Percentiles rank a stretch among this genome's conserved stretches.
Evolutionary conservation across 2,113 vertebrate species (phyloP).

Genomic region (Centropus bengalensis): DNA sequence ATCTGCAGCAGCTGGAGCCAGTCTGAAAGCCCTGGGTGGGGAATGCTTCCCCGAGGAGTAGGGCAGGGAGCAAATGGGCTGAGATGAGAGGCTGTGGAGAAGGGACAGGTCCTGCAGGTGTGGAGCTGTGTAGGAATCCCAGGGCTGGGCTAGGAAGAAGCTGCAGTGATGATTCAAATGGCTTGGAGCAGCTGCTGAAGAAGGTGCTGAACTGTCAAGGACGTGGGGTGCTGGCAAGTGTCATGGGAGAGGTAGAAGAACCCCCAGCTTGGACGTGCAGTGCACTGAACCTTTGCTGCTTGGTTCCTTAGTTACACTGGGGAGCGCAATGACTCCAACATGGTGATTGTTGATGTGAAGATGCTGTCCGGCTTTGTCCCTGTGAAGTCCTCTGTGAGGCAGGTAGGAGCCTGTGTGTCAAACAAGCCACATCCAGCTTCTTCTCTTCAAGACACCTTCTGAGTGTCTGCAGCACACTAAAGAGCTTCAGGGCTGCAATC

Average conservation of each 20-base stretch:
- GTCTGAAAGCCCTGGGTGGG: not conserved
- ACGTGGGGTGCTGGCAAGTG: not conserved
- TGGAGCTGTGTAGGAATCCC: not conserved
- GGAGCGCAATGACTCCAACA: conserved; percentile 60
- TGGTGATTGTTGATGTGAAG: not conserved
- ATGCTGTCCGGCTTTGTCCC: conserved; percentile 44
- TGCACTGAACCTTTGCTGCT: not conserved
- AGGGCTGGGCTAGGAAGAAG: not conserved
- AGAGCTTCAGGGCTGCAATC: not conserved
- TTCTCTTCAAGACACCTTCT: not conserved
- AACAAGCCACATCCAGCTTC: not conserved
- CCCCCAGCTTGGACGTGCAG: not conserved
- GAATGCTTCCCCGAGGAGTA: not conserved
- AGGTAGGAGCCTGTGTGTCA: not conserved
- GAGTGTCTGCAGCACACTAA: no score
- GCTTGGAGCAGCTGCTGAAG: not conserved
- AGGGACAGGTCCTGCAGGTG: not conserved
- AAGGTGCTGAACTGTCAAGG: not conserved
- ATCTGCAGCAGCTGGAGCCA: not conserved
- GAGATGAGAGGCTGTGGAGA: not conserved
- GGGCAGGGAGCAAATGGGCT: not conserved
- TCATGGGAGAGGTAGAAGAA: not conserved
- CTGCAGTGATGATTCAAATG: rapidly evolving
- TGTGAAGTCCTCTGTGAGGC: conserved; percentile 32
- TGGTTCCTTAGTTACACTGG: conserved; percentile 61